phyloP scores from a whole-genome alignment of 2,888 invertebrate species.

The Melieria picta region DNA sequence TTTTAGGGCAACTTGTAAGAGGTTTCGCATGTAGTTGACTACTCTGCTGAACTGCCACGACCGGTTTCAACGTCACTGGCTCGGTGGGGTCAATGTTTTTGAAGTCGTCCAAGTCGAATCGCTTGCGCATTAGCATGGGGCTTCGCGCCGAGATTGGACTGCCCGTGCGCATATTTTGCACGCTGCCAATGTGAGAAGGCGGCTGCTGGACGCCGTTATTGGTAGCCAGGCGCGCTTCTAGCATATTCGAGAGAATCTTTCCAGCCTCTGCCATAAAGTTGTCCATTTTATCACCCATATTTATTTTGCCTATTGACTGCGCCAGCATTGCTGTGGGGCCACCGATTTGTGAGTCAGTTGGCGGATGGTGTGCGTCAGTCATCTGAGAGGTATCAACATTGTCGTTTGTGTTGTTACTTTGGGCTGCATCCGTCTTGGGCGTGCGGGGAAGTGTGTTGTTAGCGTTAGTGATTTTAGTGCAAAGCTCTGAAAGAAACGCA shows the following conservation, averaged over 20 bases:
- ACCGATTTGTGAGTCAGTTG: slow-evolving; percentile 34
- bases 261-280: slow-evolving; percentile 64
- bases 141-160: slow-evolving; percentile 56
- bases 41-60: slow-evolving; percentile 48
- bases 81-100: slow-evolving; percentile 59
- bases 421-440: slow-evolving; percentile 29
- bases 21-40: neutral
- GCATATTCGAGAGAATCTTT: slow-evolving; percentile 64
- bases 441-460: slow-evolving; percentile 50
- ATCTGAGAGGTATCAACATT: slow-evolving; percentile 24
- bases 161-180: slow-evolving; percentile 53
- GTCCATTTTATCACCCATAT: slow-evolving; percentile 57
- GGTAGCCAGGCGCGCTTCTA: slow-evolving; percentile 59
- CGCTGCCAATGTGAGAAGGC: slow-evolving; percentile 50
- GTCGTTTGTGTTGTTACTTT: slow-evolving; percentile 20
- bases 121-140: slow-evolving; percentile 61
- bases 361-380: slow-evolving; percentile 33
- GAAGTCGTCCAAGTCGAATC: slow-evolving; percentile 61
- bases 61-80: slow-evolving; percentile 56
- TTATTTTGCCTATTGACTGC: slow-evolving; percentile 60
- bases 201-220: slow-evolving; percentile 42
- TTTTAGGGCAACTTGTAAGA: slow-evolving; percentile 17
- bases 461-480: slow-evolving; percentile 49
- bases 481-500: slow-evolving; percentile 44
- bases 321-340: slow-evolving; percentile 60